A percentile compares a stretch with the other conserved stretches of the same genome.
phyloP scores from a whole-genome alignment of 2,797 vertebrate genomes.

The Taeniopygia guttata region DNA sequence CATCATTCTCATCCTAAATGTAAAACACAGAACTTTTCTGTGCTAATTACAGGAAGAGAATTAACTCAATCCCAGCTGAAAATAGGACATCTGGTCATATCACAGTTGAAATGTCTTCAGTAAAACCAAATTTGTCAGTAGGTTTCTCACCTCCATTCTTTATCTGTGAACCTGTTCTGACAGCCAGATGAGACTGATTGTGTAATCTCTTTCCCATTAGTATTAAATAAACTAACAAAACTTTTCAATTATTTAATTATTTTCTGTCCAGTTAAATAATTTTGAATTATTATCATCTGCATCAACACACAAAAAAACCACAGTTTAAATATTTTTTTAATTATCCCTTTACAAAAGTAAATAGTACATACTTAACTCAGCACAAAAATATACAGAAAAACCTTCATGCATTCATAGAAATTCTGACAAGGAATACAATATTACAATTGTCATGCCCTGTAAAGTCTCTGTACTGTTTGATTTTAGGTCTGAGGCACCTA shows the following conservation, averaged over 20 bases:
- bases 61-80: background rate
- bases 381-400: background rate
- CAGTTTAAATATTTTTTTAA: background rate
- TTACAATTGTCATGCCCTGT: background rate
- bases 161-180: background rate
- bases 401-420: background rate
- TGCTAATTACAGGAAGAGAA: background rate
- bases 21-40: background rate
- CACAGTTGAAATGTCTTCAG: background rate
- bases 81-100: background rate
- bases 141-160: background rate
- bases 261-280: background rate
- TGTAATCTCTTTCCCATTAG: background rate
- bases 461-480: background rate
- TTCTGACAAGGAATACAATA: background rate
- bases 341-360: background rate
- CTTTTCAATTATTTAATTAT: background rate
- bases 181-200: background rate
- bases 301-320: background rate
- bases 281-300: background rate
- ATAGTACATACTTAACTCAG: background rate
- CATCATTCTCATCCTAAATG: background rate
- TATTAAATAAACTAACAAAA: background rate
- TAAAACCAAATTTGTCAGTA: background rate
- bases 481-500: background rate